Evolutionary conservation across 2,113 vertebrate genomes (phyloP).

Genomic region (Sinocyclocheilus maitianheensis): DNA sequence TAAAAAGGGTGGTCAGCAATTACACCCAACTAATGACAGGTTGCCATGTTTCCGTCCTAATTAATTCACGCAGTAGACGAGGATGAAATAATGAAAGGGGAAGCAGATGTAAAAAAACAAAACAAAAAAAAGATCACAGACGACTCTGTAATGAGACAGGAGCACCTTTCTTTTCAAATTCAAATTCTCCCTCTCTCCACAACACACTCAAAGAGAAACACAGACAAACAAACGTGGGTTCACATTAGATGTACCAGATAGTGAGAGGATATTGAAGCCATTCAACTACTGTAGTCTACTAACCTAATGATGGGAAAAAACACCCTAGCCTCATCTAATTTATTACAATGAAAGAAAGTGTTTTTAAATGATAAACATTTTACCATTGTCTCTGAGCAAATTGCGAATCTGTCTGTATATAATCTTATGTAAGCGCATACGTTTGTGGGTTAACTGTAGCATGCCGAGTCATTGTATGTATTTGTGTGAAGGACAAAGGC

Average conservation of each 20-base stretch:
- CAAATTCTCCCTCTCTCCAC: conserved; percentile 62
- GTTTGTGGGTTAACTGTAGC: not conserved
- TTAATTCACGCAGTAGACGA: conserved; percentile 65
- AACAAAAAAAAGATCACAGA: conserved; percentile 66
- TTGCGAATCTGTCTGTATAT: not conserved
- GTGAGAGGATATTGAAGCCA: not conserved
- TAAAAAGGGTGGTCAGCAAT: conserved; percentile 18
- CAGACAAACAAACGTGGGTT: conserved; percentile 14
- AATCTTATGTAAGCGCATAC: not conserved
- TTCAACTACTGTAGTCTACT: not conserved
- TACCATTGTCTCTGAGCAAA: not conserved
- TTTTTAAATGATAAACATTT: not conserved
- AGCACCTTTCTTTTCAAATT: conserved; percentile 69
- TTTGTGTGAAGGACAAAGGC: not conserved
- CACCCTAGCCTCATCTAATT: not conserved
- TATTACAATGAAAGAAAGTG: conserved; percentile 1
- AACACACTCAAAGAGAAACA: not conserved
- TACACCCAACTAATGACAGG: conserved; percentile 8
- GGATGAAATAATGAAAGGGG: conserved; percentile 65
- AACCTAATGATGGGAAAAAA: not conserved
- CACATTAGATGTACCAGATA: not conserved
- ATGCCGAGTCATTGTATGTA: not conserved
- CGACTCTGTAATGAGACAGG: conserved; percentile 68
- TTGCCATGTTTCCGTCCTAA: conserved; percentile 38
- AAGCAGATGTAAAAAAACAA: conserved; percentile 5